A percentile compares a stretch with the other conserved stretches of the same genome.
Evolutionary conservation across 2,113 vertebrate genomes (phyloP).

Genomic region (Periophthalmus modestus): DNA sequence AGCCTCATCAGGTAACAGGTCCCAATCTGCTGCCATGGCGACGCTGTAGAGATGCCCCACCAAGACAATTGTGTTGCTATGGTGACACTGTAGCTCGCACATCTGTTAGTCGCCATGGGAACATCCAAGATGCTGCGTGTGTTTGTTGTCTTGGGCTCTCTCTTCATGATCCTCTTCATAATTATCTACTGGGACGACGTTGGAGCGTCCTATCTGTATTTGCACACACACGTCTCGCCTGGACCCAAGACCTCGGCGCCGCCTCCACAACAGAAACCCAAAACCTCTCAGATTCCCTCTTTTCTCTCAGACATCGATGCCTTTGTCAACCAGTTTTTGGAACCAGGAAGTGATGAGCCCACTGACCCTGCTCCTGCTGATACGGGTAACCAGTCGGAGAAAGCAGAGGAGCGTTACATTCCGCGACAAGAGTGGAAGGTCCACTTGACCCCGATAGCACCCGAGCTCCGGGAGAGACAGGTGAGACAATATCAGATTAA

Average conservation of each 20-base stretch:
- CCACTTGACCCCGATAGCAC: slow-evolving; percentile 75
- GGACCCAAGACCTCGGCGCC: slow-evolving; percentile 73
- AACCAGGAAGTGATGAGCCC: slow-evolving; percentile 79
- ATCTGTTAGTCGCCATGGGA: slow-evolving; percentile 82
- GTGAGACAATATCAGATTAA: slow-evolving; percentile 8
- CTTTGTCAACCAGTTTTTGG: slow-evolving; percentile 85
- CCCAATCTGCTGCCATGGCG: slow-evolving; percentile 55
- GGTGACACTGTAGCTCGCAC: slow-evolving; percentile 48
- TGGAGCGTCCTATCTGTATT: slow-evolving; percentile 85
- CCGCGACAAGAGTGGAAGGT: slow-evolving; percentile 89
- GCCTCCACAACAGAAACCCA: slow-evolving; percentile 63
- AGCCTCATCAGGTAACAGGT: slow-evolving; percentile 24
- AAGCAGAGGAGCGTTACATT: slow-evolving; percentile 82
- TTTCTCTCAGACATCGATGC: slow-evolving; percentile 83
- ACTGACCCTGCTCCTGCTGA: slow-evolving; percentile 64
- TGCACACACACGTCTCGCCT: slow-evolving; percentile 83
- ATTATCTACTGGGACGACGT: slow-evolving; percentile 98
- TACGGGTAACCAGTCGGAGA: slow-evolving; percentile 74
- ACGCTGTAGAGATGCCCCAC: slow-evolving; percentile 18
- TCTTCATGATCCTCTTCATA: slow-evolving; percentile 93
- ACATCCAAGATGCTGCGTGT: slow-evolving; percentile 88
- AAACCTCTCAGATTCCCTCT: slow-evolving; percentile 56
- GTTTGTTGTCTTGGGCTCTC: slow-evolving; percentile 86
- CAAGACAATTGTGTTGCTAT: slow-evolving; percentile 44
- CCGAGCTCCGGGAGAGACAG: slow-evolving; percentile 78